Percentiles rank a stretch among this genome's conserved stretches.
Conservation (phyloP, 1,140 invertebrate genomes). For the Bombus picipes region DNA sequence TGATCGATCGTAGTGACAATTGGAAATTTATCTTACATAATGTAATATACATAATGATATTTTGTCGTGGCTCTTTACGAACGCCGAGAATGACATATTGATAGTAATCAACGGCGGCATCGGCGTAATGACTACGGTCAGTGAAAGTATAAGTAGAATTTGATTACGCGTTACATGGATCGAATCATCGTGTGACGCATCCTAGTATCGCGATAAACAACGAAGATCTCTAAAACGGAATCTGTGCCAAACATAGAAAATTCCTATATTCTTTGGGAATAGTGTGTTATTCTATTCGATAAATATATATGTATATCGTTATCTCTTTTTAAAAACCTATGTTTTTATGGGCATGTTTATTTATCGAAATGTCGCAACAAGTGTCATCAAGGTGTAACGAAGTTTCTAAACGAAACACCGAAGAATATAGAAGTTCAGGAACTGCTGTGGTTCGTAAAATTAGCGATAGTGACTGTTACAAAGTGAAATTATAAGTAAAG, state of each 20-base stretch:
- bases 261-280: neutral
- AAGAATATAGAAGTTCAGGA: too few relatives aligned
- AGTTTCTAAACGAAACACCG: neutral
- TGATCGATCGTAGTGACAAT: neutral
- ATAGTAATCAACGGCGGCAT: neutral
- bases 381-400: conserved; percentile 7
- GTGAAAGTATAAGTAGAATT: conserved; percentile 55
- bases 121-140: neutral
- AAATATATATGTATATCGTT: conserved; percentile 13
- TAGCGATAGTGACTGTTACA: neutral
- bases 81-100: neutral
- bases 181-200: conserved; percentile 57
- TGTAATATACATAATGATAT: neutral
- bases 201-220: conserved; percentile 34
- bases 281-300: neutral
- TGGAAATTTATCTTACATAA: neutral
- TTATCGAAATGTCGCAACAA: conserved; percentile 30
- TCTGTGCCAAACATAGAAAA: too few relatives aligned
- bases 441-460: neutral
- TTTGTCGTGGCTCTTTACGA: neutral
- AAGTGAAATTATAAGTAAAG: neutral
- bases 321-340: neutral
- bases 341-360: neutral
- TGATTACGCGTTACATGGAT: neutral
- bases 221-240: neutral